phyloP scores from a whole-genome alignment of 2,888 invertebrate genomes.

The Oithona nana region DNA sequence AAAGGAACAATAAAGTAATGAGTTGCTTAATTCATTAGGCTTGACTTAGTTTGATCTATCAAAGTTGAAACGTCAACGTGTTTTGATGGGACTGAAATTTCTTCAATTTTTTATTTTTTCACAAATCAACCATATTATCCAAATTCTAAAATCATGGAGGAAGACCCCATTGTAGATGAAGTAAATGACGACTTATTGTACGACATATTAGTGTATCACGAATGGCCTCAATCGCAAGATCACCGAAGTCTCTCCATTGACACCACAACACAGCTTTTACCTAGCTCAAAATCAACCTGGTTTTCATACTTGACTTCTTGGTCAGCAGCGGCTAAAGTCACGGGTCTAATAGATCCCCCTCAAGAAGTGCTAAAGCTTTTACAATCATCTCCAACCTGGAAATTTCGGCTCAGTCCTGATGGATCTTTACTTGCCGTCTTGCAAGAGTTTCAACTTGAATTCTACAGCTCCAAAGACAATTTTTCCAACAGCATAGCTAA shows the following conservation, averaged over 20 bases:
- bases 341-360: neutral
- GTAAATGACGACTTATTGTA: neutral
- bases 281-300: neutral
- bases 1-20: no score
- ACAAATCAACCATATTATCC: no score
- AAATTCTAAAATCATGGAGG: no score
- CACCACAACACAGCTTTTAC: neutral
- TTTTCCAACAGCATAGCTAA: neutral
- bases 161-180: no score
- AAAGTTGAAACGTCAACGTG: no score
- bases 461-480: neutral
- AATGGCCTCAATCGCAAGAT: neutral
- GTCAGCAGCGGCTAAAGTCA: neutral
- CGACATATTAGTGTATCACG: neutral
- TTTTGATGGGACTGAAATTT: no score
- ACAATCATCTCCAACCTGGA: neutral
- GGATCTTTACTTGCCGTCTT: neutral
- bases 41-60: no score
- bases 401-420: neutral
- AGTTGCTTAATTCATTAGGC: no score
- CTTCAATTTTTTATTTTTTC: no score
- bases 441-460: neutral
- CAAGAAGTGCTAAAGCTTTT: neutral
- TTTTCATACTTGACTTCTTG: neutral
- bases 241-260: neutral